Evolutionary conservation across 2,113 vertebrate species (phyloP), one percentile per base, ranked within the genome.

Genomic region (Rhea pennata): DNA sequence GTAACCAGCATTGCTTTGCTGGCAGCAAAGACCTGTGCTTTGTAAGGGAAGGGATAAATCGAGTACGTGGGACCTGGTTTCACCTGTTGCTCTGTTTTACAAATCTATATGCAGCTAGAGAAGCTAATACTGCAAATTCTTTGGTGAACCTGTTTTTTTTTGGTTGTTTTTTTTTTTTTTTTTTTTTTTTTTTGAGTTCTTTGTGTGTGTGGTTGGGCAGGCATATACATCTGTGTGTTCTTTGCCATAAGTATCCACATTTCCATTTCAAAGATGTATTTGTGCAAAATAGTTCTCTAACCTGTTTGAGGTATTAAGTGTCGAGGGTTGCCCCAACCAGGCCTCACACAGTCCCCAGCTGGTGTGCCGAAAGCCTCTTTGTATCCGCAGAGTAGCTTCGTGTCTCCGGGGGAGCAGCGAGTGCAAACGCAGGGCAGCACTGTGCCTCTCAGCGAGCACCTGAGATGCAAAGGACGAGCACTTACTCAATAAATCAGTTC

Each of bases 361-460:
- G 80, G 73, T 79, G 40, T 36, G 84, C 64, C 73, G 53, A 83
- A 93, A 88, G 6, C 40, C 64, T 50, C 61, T 94, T 65, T 70
- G 87, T 86, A 9, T 39, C n/a, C 67, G 2, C 0, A 0, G 50
- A 86, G 64, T n/a, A 89, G 77, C 84, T 79, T 81, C 4, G 1
- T 46, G 82, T 93, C 40, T 80, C 8, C 0, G 0, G 33, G 64
- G 74, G 78, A 88, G 83, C 15, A 53, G 87, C 0, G 15, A 84
- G 91, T 81, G 91, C 83, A 80, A 31, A 44, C 0, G 0, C 46
- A 2, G 83, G 76, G 91, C 87, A 84, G 91, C 84, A 91, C 84
- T 9, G 5, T 75, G 73, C 83, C 73, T 94, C 85, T 77, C 84
- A 96, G 66, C 70, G 2, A 71, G 88, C 92, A 94, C 94, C 91